Evolutionary conservation across 1,140 invertebrate genomes (phyloP).

Genomic region (Drosophila takahashii): DNA sequence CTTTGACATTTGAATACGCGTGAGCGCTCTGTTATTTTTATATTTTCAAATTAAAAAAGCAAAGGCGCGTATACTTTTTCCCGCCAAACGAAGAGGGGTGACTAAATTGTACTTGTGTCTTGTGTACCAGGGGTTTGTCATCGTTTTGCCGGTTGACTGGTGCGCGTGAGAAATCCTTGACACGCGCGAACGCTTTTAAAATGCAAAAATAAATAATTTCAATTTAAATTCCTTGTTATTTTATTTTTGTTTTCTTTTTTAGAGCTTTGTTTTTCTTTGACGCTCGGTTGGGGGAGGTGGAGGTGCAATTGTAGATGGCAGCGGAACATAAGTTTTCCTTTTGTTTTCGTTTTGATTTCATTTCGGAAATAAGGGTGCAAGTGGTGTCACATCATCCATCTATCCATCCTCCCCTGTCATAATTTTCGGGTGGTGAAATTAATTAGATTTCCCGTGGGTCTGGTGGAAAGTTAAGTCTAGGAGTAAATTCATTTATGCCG

Average conservation of each 20-base stretch:
- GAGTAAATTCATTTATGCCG: background rate
- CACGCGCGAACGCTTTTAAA: constrained; percentile 78
- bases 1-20: constrained; percentile 72
- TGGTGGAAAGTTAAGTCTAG: background rate
- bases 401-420: constrained; percentile 2
- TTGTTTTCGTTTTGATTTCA: constrained; percentile 64
- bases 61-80: constrained; percentile 47
- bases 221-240: constrained; percentile 77
- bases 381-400: background rate
- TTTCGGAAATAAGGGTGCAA: constrained; percentile 1
- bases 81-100: constrained; percentile 22
- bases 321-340: constrained; percentile 69
- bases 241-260: constrained; percentile 54
- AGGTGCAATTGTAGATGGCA: constrained; percentile 57
- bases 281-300: background rate
- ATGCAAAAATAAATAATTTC: constrained; percentile 84
- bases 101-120: constrained; percentile 22
- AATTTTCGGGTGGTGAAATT: constrained; percentile 36
- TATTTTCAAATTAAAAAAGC: constrained; percentile 81
- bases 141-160: constrained; percentile 22
- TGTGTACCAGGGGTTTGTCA: constrained; percentile 30
- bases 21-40: constrained; percentile 75
- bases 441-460: constrained; percentile 24
- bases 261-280: constrained; percentile 26
- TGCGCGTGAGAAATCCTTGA: constrained; percentile 79